phyloP scores from a whole-genome alignment of 2,113 vertebrate species.

The Xiphophorus couchianus region DNA sequence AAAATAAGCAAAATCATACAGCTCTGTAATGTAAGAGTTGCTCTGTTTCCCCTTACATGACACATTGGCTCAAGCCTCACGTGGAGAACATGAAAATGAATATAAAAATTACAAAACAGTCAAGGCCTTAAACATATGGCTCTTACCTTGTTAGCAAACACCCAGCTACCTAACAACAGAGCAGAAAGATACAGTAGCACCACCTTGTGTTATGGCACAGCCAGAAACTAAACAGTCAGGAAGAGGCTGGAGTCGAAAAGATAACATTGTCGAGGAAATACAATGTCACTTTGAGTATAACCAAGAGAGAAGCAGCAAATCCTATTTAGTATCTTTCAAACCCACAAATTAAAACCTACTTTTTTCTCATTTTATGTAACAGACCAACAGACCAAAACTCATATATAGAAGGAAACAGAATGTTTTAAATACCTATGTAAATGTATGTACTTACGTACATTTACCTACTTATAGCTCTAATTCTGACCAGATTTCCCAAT shows the following conservation, averaged over 20 bases:
- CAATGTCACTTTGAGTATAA: not conserved
- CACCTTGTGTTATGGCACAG: conserved; percentile 73
- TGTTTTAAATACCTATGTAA: not conserved
- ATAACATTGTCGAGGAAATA: not conserved
- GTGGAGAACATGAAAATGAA: conserved; percentile 36
- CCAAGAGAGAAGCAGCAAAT: not conserved
- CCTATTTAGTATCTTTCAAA: too few relatives aligned
- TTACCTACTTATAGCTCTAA: not conserved
- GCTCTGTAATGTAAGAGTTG: conserved; percentile 15
- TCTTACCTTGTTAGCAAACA: conserved; percentile 35
- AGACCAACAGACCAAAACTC: not conserved
- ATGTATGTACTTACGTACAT: not conserved
- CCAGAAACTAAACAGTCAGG: conserved; percentile 52
- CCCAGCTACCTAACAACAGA: conserved; percentile 13
- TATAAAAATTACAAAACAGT: conserved; percentile 45
- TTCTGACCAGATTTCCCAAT: not conserved
- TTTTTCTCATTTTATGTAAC: too few relatives aligned
- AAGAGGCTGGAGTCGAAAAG: not conserved
- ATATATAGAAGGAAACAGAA: too few relatives aligned
- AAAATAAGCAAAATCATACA: conserved; percentile 20
- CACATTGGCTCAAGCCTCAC: conserved; percentile 27
- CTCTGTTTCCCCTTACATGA: conserved; percentile 13
- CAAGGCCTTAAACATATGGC: conserved; percentile 51
- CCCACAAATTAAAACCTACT: too few relatives aligned
- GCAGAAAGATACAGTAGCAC: conserved; percentile 70